Evolutionary conservation across 2,888 invertebrate species (phyloP).

Genomic region (Barypeithes pellucidus): DNA sequence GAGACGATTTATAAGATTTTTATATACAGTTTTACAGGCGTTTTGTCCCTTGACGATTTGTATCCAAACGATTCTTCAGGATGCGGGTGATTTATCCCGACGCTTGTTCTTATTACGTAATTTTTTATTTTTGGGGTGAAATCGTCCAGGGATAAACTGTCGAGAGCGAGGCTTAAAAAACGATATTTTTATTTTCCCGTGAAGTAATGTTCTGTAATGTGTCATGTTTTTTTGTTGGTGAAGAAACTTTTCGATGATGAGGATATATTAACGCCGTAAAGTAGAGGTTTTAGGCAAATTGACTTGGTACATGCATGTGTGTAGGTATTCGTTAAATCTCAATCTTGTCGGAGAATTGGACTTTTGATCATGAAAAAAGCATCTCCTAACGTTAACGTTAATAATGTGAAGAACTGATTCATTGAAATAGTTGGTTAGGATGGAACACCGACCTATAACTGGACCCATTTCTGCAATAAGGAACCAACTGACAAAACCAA

Average conservation of each 20-base stretch:
- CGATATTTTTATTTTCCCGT: constrained; percentile 34
- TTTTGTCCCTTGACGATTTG: constrained; percentile 24
- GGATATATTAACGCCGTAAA: background rate
- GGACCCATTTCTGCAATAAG: too few relatives aligned
- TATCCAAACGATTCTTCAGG: constrained; percentile 29
- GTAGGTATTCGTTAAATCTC: too few relatives aligned
- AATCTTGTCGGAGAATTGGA: too few relatives aligned
- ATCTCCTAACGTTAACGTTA: too few relatives aligned
- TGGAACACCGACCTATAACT: too few relatives aligned
- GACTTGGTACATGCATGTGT: too few relatives aligned
- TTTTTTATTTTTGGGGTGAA: constrained; percentile 45
- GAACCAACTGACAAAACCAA: too few relatives aligned
- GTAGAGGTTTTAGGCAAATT: too few relatives aligned
- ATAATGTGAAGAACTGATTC: too few relatives aligned
- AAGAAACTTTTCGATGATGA: background rate
- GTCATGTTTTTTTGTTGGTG: constrained; percentile 2
- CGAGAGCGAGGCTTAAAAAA: constrained; percentile 40
- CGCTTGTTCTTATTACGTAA: constrained; percentile 37
- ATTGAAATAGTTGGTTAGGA: too few relatives aligned
- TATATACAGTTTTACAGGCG: constrained; percentile 23
- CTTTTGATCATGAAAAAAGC: too few relatives aligned
- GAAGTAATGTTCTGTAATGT: constrained; percentile 9
- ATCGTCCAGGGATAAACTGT: constrained; percentile 47
- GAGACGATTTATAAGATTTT: constrained; percentile 14
- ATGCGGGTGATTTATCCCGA: constrained; percentile 36